phyloP scores from a whole-genome alignment of 2,888 invertebrate genomes.

The Xanthorhoe spadicearia region DNA sequence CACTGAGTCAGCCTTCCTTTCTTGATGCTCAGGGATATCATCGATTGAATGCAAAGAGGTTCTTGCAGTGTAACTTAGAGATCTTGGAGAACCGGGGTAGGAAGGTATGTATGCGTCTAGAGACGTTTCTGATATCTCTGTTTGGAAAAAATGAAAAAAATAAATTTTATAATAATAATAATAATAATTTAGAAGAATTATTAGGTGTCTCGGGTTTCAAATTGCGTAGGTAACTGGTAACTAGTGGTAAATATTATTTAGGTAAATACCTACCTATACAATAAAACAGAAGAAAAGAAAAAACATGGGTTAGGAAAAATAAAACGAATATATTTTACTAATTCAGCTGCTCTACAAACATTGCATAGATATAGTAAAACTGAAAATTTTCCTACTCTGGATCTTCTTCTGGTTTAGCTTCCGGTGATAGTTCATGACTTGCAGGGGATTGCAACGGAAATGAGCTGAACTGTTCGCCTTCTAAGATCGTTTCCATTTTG shows the following conservation, averaged over 20 bases:
- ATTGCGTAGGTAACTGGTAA: too few species aligned
- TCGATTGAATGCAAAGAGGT: slow-evolving; percentile 36
- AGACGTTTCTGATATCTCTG: slow-evolving; percentile 62
- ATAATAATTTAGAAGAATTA: too few species aligned
- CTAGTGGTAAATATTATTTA: too few species aligned
- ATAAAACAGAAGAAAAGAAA: background rate
- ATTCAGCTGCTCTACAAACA: slow-evolving; percentile 6
- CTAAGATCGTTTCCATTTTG: slow-evolving; percentile 68
- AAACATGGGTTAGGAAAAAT: background rate
- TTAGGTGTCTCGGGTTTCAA: too few species aligned
- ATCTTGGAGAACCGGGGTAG: slow-evolving; percentile 57
- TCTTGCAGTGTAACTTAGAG: slow-evolving; percentile 42
- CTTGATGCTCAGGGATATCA: slow-evolving; percentile 2
- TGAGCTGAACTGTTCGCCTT: slow-evolving; percentile 56
- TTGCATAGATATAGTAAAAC: slow-evolving; percentile 12
- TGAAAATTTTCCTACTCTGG: slow-evolving; percentile 28
- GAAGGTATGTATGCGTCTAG: slow-evolving; percentile 62
- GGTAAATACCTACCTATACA: too few species aligned
- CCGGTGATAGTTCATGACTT: slow-evolving; percentile 26
- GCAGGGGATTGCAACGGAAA: slow-evolving; percentile 44
- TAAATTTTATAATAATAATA: too few species aligned
- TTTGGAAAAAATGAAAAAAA: slow-evolving; percentile 36
- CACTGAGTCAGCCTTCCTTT: background rate
- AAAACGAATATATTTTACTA: slow-evolving; percentile 13
- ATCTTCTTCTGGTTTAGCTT: slow-evolving; percentile 37